A percentile compares a stretch with the other conserved stretches of the same genome.
Evolutionary conservation across 2,113 vertebrate genomes (phyloP).

Genomic region (Telmatochromis brachygnathus): DNA sequence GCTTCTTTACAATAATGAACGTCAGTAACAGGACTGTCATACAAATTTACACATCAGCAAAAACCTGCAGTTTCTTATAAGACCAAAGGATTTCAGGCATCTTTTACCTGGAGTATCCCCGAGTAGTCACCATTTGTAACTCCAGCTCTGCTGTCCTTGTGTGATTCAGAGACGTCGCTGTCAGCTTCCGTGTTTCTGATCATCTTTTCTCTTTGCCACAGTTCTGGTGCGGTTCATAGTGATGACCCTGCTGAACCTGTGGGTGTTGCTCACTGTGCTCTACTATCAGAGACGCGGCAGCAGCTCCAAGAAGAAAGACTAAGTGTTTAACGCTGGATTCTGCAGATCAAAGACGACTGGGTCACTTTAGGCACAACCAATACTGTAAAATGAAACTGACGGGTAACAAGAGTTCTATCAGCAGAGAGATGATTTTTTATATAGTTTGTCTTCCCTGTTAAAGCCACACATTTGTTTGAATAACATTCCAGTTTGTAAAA

Average conservation of each 20-base stretch:
- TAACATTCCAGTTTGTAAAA: slow-evolving; percentile 8
- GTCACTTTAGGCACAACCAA: background rate
- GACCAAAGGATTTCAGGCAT: background rate
- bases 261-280: slow-evolving; percentile 81
- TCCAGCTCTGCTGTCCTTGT: background rate
- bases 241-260: slow-evolving; percentile 82
- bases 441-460: slow-evolving; percentile 2
- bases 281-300: slow-evolving; percentile 74
- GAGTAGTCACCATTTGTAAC: background rate
- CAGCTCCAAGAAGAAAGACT: slow-evolving; percentile 68
- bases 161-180: background rate
- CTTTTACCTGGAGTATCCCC: background rate
- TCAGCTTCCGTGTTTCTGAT: background rate
- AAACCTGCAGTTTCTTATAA: background rate
- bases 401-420: background rate
- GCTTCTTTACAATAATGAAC: background rate
- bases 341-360: background rate
- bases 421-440: background rate
- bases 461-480: background rate
- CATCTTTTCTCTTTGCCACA: slow-evolving; percentile 37
- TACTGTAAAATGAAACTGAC: background rate
- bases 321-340: background rate
- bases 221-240: slow-evolving; percentile 82
- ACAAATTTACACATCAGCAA: rapidly evolving
- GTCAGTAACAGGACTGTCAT: background rate